Base-by-base conservation (phyloP, 2,113 vertebrate species). In the Chionomys nivalis region DNA sequence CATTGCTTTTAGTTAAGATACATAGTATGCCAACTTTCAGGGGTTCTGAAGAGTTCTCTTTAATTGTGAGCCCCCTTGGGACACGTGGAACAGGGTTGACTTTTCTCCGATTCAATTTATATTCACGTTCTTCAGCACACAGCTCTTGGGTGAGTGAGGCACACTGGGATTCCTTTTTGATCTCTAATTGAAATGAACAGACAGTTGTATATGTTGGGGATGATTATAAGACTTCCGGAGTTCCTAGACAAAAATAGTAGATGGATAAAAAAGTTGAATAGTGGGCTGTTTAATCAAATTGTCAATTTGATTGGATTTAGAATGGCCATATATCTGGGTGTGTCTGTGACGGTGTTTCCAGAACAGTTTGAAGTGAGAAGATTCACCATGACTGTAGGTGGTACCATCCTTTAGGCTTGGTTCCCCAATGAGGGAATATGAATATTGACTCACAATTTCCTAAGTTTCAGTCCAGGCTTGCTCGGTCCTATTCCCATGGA, bases 81-180 rank as follows among this genome's bases (percentile, higher is more conserved):
- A 7, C 49, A 44, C 11, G 3, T 73, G 73, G 39, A 77, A 21
- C 87, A 88, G 68, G 49, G 61, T 47, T 33, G 14, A 78, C 23
- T 89, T 89, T 73, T 66, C 61, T 49, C 16, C 28, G 75, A 72
- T 92, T 81, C 70, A 88, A 63, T 92, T 90, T 77, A 36, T 10
- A 16, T 17, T 90, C 49, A 92, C 33, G 26, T 92, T 90, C 85
- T 96, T 39, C 85, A 94, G 92, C 92, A 85, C 49, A 90, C 17
- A 55, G 79, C 13, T 95, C 61, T 96, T 90, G 85, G 70, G 81
- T 89, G 77, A 86, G 66, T 49, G 55, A 92, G 72, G 72, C 66
- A 85, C 24, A 55, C 11, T 42, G 96, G 90, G 52, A 63, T 83
- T 92, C 91, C 47, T 73, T 58, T 73, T 73, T 2, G 8, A 63